phyloP scores from a whole-genome alignment of 1,140 invertebrate species.

The Conopomorpha cramerella region DNA sequence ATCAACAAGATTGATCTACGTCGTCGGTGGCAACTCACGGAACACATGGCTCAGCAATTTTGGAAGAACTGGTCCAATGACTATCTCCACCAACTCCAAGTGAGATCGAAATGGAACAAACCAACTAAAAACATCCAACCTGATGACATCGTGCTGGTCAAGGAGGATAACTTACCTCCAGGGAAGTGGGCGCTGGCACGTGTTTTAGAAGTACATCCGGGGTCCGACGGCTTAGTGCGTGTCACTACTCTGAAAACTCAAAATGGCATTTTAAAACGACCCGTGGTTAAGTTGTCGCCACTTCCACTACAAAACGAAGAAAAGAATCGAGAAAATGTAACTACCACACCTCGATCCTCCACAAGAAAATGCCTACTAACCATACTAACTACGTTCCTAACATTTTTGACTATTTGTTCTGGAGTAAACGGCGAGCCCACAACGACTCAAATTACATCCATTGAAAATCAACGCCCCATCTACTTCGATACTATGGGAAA shows the following conservation, averaged over 20 bases:
- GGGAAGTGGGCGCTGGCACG: constrained; percentile 10
- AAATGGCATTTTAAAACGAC: background rate
- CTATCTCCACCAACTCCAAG: constrained; percentile 15
- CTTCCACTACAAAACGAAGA: too few species aligned
- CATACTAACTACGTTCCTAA: too few species aligned
- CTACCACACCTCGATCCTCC: too few species aligned
- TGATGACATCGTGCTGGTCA: constrained; percentile 9
- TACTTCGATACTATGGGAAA: background rate
- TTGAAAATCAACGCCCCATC: background rate
- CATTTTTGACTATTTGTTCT: background rate
- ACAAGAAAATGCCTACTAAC: too few species aligned
- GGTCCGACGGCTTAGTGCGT: background rate
- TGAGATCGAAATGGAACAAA: constrained; percentile 12
- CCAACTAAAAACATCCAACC: constrained; percentile 1
- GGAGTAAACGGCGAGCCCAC: background rate
- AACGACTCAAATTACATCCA: background rate
- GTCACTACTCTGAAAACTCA: background rate
- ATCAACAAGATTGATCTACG: constrained; percentile 5
- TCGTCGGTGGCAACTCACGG: constrained; percentile 10
- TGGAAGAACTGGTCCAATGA: constrained; percentile 18
- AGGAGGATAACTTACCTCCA: constrained; percentile 9
- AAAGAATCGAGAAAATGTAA: too few species aligned
- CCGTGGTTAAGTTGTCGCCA: background rate
- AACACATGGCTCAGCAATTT: constrained; percentile 14
- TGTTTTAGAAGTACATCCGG: constrained; percentile 14